Percentiles rank a stretch among this genome's conserved stretches.
phyloP scores from a whole-genome alignment of 2,797 vertebrate genomes.

The Gymnoscopelus braueri region DNA sequence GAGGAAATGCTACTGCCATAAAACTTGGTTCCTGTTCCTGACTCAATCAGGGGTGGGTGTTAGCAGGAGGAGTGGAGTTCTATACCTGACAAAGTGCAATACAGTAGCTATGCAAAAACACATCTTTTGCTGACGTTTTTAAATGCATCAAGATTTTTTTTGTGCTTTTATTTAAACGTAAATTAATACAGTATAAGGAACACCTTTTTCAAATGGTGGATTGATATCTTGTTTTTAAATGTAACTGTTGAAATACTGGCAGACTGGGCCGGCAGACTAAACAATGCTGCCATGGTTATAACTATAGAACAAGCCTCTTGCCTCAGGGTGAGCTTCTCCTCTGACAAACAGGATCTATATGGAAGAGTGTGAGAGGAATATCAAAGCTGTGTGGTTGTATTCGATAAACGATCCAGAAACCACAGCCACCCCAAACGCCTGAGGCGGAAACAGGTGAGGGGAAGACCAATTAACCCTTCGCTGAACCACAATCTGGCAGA shows the following conservation, averaged over 20 bases:
- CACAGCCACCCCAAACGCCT: conserved; percentile 66
- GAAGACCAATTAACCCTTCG: conserved; percentile 67
- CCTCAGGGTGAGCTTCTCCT: conserved; percentile 25
- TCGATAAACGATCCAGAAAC: conserved; percentile 67
- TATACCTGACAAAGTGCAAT: no score
- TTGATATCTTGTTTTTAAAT: conserved; percentile 31
- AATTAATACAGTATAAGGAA: conserved; percentile 32
- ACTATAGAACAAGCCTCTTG: conserved; percentile 29
- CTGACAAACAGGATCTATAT: conserved; percentile 67
- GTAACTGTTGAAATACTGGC: conserved; percentile 9
- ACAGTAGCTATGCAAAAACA: no score
- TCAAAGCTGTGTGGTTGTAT: conserved; percentile 62
- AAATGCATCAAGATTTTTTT: no score
- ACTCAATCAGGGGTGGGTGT: conserved; percentile 18
- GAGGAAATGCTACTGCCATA: conserved; percentile 64
- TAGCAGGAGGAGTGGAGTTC: no score
- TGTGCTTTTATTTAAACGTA: conserved; percentile 1
- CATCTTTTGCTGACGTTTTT: no score
- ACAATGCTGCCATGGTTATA: conserved; percentile 39
- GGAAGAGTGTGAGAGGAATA: conserved; percentile 56
- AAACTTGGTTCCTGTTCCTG: conserved; percentile 57
- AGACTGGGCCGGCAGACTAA: conserved; percentile 32
- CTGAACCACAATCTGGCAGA: conserved; percentile 21
- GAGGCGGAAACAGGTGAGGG: conserved; percentile 79
- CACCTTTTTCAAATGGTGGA: conserved; percentile 23